These are phyloP conservation scores for Ptiloglossa arizonensis DNA, from an alignment of 1,140 invertebrate species.

Conservation along the genomic window DNA sequence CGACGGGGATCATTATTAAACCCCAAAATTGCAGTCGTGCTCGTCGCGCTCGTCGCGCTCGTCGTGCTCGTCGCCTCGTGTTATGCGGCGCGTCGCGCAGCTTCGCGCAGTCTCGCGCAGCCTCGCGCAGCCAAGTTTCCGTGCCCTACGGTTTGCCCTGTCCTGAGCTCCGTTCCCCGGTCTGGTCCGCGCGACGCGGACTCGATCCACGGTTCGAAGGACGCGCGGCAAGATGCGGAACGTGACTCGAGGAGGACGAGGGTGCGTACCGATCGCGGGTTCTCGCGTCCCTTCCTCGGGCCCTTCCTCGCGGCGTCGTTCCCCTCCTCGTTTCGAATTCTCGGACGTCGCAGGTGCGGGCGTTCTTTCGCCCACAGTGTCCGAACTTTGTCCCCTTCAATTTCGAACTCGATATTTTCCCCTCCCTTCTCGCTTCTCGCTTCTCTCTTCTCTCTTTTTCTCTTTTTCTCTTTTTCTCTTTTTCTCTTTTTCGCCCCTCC, in stretches of 20 bases:
- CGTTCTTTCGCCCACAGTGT: too few relatives aligned
- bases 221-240: slow-evolving; percentile 47
- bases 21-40: slow-evolving; percentile 71
- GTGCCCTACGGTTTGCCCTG: slow-evolving; percentile 39
- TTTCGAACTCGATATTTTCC: slow-evolving; percentile 18
- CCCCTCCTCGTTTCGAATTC: background rate
- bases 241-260: slow-evolving; percentile 50
- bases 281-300: background rate
- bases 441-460: background rate
- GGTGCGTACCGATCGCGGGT: slow-evolving; percentile 26
- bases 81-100: slow-evolving; percentile 25
- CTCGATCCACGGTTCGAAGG: slow-evolving; percentile 35
- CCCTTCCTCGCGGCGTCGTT: background rate
- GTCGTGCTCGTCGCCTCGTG: slow-evolving; percentile 35
- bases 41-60: background rate
- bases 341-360: background rate
- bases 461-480: slow-evolving; percentile 7
- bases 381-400: slow-evolving; percentile 44
- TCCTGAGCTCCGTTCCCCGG: slow-evolving; percentile 31
- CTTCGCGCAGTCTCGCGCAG: too few relatives aligned
- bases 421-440: background rate
- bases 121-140: too few relatives aligned
- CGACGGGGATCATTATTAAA: slow-evolving; percentile 74
- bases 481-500: too few relatives aligned
- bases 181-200: background rate